Evolutionary conservation across 2,113 vertebrate species (phyloP).

Genomic region (Dasyprocta punctata): DNA sequence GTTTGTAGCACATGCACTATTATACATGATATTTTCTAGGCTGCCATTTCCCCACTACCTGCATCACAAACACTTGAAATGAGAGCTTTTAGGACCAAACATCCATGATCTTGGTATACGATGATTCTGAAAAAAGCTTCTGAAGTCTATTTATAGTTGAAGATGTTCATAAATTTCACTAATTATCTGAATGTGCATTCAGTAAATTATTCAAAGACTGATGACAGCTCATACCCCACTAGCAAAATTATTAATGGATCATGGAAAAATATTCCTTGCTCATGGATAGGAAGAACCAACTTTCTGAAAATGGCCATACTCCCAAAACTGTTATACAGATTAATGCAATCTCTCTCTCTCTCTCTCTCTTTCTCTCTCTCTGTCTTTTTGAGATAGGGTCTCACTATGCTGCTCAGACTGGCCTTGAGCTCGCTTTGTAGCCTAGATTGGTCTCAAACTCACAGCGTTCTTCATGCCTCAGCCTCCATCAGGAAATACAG

Average conservation of each 20-base stretch:
- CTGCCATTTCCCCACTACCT: neutral
- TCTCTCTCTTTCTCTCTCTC: too few species aligned
- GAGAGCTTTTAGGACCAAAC: neutral
- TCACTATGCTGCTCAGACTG: too few species aligned
- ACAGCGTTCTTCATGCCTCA: too few species aligned
- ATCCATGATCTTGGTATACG: neutral
- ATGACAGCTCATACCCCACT: neutral
- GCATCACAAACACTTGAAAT: neutral
- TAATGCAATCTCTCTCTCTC: too few species aligned
- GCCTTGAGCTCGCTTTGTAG: too few species aligned
- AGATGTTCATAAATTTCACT: neutral
- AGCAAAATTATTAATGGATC: neutral
- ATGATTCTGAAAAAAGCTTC: neutral
- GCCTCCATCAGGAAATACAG: too few species aligned
- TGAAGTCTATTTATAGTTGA: neutral
- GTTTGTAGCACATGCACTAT: neutral
- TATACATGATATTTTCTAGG: neutral
- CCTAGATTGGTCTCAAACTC: too few species aligned
- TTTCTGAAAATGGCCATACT: too few species aligned
- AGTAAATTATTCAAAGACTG: constrained; percentile 10
- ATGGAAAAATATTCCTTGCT: neutral
- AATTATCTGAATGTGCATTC: constrained; percentile 41
- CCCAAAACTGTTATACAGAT: too few species aligned
- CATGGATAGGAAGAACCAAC: too few species aligned
- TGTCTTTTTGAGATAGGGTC: too few species aligned